A percentile compares a stretch with the other conserved stretches of the same genome.
Evolutionary conservation across 2,113 vertebrate species (phyloP).

Genomic region (Pongo pygmaeus): DNA sequence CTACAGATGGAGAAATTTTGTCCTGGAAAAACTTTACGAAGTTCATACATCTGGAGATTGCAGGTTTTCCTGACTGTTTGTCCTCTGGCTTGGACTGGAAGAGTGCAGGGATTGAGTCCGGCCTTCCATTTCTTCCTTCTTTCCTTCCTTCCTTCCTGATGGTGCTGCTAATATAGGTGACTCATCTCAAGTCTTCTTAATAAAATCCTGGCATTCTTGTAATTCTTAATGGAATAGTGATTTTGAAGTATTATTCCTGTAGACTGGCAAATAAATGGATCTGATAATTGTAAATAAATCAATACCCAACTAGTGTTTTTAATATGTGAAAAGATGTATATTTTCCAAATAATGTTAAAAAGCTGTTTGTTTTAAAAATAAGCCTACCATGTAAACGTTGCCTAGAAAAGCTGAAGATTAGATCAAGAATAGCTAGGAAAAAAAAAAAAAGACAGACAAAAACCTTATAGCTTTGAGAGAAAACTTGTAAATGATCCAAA

Average conservation of each 20-base stretch:
- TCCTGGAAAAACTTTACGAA: neutral
- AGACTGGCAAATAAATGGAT: neutral
- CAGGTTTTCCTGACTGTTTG: neutral
- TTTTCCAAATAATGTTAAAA: conserved; percentile 9
- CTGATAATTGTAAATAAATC: neutral
- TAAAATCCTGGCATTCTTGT: neutral
- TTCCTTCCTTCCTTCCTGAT: neutral
- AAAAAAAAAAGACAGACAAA: neutral
- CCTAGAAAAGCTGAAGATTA: neutral
- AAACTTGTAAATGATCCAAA: neutral
- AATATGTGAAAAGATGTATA: neutral
- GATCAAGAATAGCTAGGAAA: neutral
- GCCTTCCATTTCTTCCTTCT: neutral
- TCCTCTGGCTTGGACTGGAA: neutral
- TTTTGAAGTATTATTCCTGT: neutral
- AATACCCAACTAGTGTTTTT: neutral
- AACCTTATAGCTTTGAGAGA: neutral
- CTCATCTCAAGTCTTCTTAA: neutral
- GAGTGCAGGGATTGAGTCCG: too few relatives aligned
- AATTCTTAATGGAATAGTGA: neutral
- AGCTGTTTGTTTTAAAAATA: neutral
- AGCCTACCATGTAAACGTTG: neutral
- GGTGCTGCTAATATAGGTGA: neutral
- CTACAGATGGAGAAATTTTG: neutral
- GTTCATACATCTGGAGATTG: neutral